Percentiles rank a stretch among this genome's conserved stretches.
These are phyloP conservation scores for Alsophila aescularia DNA, from an alignment of 2,888 invertebrate species.

Conservation along the genomic window DNA sequence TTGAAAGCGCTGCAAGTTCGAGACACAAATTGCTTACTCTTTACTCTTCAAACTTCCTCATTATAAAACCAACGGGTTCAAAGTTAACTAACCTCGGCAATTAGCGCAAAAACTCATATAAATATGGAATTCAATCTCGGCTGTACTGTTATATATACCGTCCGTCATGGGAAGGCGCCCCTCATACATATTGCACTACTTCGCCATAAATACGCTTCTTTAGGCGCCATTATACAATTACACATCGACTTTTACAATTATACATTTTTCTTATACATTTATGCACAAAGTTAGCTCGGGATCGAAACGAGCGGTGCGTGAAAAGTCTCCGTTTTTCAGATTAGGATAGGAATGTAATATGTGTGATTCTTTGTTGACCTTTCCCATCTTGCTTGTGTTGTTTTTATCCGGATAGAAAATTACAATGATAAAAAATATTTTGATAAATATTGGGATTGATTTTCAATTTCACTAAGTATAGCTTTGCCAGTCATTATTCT, in stretches of 20 bases:
- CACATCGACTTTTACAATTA: slow-evolving; percentile 42
- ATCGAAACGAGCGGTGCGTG: slow-evolving; percentile 13
- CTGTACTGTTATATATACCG: slow-evolving; percentile 61
- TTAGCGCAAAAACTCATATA: slow-evolving; percentile 62
- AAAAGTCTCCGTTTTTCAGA: slow-evolving; percentile 9
- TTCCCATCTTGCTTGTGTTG: no score
- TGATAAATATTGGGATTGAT: no score
- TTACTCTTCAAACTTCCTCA: neutral
- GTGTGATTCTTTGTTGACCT: neutral
- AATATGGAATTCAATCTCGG: slow-evolving; percentile 72
- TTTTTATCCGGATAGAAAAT: no score
- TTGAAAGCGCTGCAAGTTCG: neutral
- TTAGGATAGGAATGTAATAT: neutral
- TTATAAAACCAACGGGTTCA: slow-evolving; percentile 46
- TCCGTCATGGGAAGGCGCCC: slow-evolving; percentile 73
- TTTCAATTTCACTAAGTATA: no score
- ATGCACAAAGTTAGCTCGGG: slow-evolving; percentile 2
- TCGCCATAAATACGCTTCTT: slow-evolving; percentile 52
- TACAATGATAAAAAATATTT: no score
- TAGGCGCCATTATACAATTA: slow-evolving; percentile 57
- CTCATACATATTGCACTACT: slow-evolving; percentile 82
- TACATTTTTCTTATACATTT: slow-evolving; percentile 27
- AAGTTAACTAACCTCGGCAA: slow-evolving; percentile 66
- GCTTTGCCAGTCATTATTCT: no score
- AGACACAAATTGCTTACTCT: neutral